Base-by-base conservation (phyloP, 2,113 vertebrate genomes). In the Baryphthengus martii region DNA sequence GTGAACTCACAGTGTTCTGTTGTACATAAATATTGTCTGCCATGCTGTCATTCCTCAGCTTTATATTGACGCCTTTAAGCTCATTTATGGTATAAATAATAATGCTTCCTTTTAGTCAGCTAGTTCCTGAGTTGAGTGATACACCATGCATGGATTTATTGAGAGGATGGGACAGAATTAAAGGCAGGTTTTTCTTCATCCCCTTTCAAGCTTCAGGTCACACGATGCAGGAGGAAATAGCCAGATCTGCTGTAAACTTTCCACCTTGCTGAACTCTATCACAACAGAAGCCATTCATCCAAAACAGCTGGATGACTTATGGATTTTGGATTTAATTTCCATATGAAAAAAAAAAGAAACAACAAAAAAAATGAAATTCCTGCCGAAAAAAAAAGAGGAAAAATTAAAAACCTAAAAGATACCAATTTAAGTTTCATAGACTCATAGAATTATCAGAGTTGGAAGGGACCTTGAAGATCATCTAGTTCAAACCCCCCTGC, bases 71-170 rank as follows among this genome's bases (percentile, higher is more conserved):
- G 4, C 28, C 47, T 92, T 89, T 75, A 76, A 76, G 71, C 52
- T 94, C 73, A 58, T 87, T 87, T 92, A 28, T 76, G 52, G 37
- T 66, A 75, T 73, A 94, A 92, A 89, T 74, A 84, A 75, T 66
- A 82, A 75, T 39, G 53, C 59, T 89, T 89, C n/a, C 35, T 83
- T 87, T 58, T n/a, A 84, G 42, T 26, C 44, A 26, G 17, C 21
- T 56, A 40, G 26, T 37, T 81, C 49, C 49, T 78, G 50, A 52
- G 49, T 9, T 63, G 37, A 74, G 50, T 61, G 56, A 31, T 61
- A 45, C 50, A 75, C 21, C 9, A 31, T 6, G 24, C 39, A 31
- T 39, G 55, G 33, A 33, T 75, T 90, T 90, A 70, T 74, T 53
- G 53, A 62, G 37, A 87, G 62, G 62, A 52, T 47, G 17, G 68